phyloP scores from a whole-genome alignment of 2,797 vertebrate genomes.

The Cyclura pinguis region DNA sequence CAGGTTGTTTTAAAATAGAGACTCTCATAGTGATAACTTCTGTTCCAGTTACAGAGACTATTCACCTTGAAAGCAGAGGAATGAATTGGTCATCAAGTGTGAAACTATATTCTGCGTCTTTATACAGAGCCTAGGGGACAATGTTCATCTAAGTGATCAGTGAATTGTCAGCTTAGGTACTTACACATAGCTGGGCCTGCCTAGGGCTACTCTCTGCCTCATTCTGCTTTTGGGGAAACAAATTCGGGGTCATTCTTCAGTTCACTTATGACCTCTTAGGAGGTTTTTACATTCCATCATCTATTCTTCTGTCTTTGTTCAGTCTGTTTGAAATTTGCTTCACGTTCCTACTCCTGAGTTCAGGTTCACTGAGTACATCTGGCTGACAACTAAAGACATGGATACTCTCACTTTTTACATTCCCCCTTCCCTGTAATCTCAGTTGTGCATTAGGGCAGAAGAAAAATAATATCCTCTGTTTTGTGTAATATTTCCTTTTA shows the following conservation, averaged over 20 bases:
- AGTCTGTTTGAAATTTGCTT: slow-evolving; percentile 6
- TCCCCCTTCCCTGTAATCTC: background rate
- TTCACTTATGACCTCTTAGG: background rate
- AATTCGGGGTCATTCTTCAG: slow-evolving; percentile 22
- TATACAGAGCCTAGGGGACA: background rate
- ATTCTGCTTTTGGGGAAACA: slow-evolving; percentile 10
- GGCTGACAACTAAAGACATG: slow-evolving; percentile 28
- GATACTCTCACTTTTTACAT: background rate
- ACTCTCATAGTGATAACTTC: background rate
- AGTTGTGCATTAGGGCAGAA: background rate
- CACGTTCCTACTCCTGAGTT: slow-evolving; percentile 5
- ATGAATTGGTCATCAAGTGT: background rate
- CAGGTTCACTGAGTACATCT: background rate
- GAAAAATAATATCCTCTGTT: background rate
- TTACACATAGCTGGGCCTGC: background rate
- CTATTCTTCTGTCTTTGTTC: background rate
- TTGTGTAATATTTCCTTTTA: background rate
- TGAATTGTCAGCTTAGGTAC: background rate
- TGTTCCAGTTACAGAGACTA: background rate
- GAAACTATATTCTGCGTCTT: background rate
- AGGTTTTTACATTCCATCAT: background rate
- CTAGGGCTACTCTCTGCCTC: background rate
- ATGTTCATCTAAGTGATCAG: background rate
- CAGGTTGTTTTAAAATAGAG: background rate
- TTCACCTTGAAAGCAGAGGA: background rate